Evolutionary conservation across 2,797 vertebrate genomes (phyloP), one percentile per base, ranked within the genome.

Genomic region (Echiichthys vipera): DNA sequence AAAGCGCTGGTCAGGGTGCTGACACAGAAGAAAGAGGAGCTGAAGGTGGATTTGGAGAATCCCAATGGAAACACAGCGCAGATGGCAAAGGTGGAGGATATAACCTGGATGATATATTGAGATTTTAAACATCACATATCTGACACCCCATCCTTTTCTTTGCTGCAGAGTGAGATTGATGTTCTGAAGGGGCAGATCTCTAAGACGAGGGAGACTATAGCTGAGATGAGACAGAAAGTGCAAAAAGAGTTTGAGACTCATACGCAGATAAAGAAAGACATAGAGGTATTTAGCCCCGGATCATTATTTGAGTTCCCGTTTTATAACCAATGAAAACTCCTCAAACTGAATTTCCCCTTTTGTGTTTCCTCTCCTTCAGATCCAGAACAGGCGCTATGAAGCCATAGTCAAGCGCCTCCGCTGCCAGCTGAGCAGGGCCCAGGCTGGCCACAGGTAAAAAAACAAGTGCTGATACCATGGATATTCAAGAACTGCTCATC

Each of bases 371-470:
- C 83, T 79, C 46, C 58, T 34, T 84, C 69, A 99, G 98, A 96
- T 98, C 59, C 95, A 98, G 84, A 96, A 95, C 91, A 96, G 93
- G 70, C 95, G 96, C 57, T 96, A 91, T 0, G 89, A 96, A 68
- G 96, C 96, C 79, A 95, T 98, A 71, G 74, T 96, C 25, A 98
- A 95, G 77, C 95, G 95, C 46, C 92, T 98, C 65, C 92, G 81
- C 81, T 96, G 95, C 81, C 97, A 98, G 18, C 81, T 98, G 79
- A 96, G 94, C 80, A 96, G 95, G 67, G 85, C 95, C 43, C 93
- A 96, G 68, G 91, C 91, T 13, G 87, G 77, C 30, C 94, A 93
- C 88, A 93, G 88, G 90, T 93, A 53, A 29, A 64, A 57, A 39
- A 4, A 45, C 30, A 32, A 1, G 10, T 32, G 34, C 34, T n/a